phyloP scores from a whole-genome alignment of 2,113 vertebrate genomes.

The Psettodes erumei region DNA sequence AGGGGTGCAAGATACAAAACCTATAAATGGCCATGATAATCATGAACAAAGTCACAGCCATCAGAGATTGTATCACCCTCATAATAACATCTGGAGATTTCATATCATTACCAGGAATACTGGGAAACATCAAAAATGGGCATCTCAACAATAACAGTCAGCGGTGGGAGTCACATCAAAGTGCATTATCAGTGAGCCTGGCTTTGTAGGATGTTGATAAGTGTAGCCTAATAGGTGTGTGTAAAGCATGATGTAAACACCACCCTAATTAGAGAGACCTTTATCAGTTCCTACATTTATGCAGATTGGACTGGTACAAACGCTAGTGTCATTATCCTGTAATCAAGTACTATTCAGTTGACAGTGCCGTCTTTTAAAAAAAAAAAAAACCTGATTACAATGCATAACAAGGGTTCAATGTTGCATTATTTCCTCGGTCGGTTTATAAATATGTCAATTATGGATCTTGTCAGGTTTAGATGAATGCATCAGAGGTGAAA shows the following conservation, averaged over 20 bases:
- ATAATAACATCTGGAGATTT: conserved; percentile 80
- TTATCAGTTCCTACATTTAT: conserved; percentile 71
- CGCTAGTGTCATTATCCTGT: conserved; percentile 74
- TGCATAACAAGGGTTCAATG: conserved; percentile 61
- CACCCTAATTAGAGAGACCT: conserved; percentile 76
- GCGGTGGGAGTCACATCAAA: conserved; percentile 57
- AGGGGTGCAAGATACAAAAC: conserved; percentile 75
- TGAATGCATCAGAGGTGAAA: conserved; percentile 14
- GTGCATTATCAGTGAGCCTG: conserved; percentile 70
- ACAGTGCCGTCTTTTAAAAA: conserved; percentile 62
- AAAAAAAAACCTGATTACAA: conserved; percentile 71
- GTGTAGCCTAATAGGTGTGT: conserved; percentile 61
- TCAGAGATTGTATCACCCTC: conserved; percentile 81
- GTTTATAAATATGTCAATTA: conserved; percentile 53
- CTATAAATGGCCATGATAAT: conserved; percentile 85
- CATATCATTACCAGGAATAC: conserved; percentile 80
- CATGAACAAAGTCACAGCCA: conserved; percentile 82
- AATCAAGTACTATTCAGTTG: conserved; percentile 79
- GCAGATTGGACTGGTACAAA: conserved; percentile 73
- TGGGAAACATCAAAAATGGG: conserved; percentile 75
- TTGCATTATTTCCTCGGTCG: conserved; percentile 50
- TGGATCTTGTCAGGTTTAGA: conserved; percentile 2
- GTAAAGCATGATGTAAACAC: conserved; percentile 74
- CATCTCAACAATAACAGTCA: conserved; percentile 70
- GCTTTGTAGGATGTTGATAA: conserved; percentile 67